Conservation (phyloP, 1,140 invertebrate species). For the Lordiphosa mommai region DNA sequence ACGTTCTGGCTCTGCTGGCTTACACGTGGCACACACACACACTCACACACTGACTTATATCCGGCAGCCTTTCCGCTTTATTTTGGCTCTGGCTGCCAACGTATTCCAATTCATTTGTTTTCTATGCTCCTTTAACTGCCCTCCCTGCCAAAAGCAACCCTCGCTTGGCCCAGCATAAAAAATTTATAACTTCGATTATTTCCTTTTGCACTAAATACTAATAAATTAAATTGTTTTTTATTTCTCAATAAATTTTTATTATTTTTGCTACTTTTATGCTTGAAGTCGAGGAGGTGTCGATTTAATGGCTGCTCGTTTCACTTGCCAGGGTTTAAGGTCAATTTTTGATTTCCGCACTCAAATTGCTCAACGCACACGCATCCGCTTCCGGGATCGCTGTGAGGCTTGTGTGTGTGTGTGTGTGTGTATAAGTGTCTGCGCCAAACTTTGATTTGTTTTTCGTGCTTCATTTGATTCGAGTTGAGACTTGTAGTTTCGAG, state of each 20-base stretch:
- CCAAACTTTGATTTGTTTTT: slow-evolving; percentile 72
- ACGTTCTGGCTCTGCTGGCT: slow-evolving; percentile 39
- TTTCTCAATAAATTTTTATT: slow-evolving; percentile 79
- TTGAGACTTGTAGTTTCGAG: slow-evolving; percentile 58
- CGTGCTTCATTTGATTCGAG: slow-evolving; percentile 73
- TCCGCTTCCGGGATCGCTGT: slow-evolving; percentile 57
- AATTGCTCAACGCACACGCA: slow-evolving; percentile 72
- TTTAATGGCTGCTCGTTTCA: slow-evolving; percentile 54
- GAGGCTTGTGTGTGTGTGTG: slow-evolving; percentile 16
- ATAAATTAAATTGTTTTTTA: slow-evolving; percentile 79
- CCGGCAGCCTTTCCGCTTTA: slow-evolving; percentile 67
- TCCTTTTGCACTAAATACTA: slow-evolving; percentile 76
- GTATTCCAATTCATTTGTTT: slow-evolving; percentile 76
- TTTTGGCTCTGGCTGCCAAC: slow-evolving; percentile 59
- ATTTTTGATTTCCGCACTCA: slow-evolving; percentile 76
- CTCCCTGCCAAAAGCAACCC: slow-evolving; percentile 6
- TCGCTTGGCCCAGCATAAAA: slow-evolving; percentile 54
- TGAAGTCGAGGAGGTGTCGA: slow-evolving; percentile 51
- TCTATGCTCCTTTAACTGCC: slow-evolving; percentile 59
- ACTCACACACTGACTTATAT: slow-evolving; percentile 13
- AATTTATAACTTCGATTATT: slow-evolving; percentile 78
- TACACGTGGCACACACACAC: slow-evolving; percentile 15
- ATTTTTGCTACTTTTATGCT: slow-evolving; percentile 72
- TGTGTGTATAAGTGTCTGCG: slow-evolving; percentile 25
- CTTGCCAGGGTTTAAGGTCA: slow-evolving; percentile 60